Evolutionary conservation across 2,797 vertebrate species (phyloP), one percentile per base, ranked within the genome.

Genomic region (Xenopus petersii): DNA sequence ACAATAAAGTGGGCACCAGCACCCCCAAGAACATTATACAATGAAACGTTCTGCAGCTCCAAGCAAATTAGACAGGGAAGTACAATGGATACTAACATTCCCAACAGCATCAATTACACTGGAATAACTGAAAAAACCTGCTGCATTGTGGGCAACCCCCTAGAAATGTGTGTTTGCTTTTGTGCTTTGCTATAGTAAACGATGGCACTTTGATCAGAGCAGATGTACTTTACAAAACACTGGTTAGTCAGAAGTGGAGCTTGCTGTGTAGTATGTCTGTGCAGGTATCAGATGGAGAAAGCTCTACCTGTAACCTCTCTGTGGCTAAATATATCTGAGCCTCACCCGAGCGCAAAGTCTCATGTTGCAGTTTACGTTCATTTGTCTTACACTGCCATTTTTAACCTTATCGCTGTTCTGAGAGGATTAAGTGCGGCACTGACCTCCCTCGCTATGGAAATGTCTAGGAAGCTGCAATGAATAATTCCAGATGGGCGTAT

Each of bases 311-410:
- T 79, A 80, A 86, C 81, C 77, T 81, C 80, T 67, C 74, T 21
- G 15, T 61, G 63, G 89, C 87, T 92, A 89, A 88, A 90, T 91
- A 91, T 92, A 92, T 90, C 87, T 84, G 73, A 17, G 81, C 85
- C 85, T 89, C 89, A 87, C 81, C 79, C 75, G 83, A 86, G 85
- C 82, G 59, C 59, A 36, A 1, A 81, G 81, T 84, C 78, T 91
- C 83, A n/a, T 83, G 83, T 91, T 92, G 83, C 91, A 90, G 73
- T 79, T 84, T 82, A 77, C 61, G 73, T 80, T 82, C 84, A 84
- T 86, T 77, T 33, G 81, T 11, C 77, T 89, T 87, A 84, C 87
- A 81, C 81, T 79, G 80, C 82, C 82, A 83, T 84, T 86, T 83
- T 73, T 56, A 83, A 83, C 83, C 81, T 87, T 84, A 80, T 49